Evolutionary conservation across 2,888 invertebrate species (phyloP).

Genomic region (Linhomoeus sp.): DNA sequence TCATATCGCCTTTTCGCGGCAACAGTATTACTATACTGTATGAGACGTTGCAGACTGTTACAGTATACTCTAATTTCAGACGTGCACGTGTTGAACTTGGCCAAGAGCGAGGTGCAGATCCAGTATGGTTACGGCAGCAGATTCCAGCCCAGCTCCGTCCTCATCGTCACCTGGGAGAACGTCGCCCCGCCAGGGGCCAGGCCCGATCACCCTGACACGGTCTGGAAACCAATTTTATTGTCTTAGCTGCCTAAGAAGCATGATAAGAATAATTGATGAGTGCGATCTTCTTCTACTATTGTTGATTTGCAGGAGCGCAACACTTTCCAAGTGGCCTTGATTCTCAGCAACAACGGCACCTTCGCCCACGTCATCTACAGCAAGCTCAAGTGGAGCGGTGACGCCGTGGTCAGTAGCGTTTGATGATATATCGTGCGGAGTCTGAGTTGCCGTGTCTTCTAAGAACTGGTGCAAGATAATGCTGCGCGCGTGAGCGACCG

Average conservation of each 20-base stretch:
- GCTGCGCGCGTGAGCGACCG: no score
- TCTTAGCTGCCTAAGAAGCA: background rate
- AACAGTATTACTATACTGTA: background rate
- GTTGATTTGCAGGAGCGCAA: constrained; percentile 10
- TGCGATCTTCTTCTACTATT: no score
- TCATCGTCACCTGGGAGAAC: constrained; percentile 25
- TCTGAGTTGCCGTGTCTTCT: no score
- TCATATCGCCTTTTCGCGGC: background rate
- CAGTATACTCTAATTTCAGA: constrained; percentile 10
- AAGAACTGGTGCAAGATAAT: no score
- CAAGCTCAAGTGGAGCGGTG: constrained; percentile 12
- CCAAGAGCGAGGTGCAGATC: constrained; percentile 25
- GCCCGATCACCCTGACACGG: constrained; percentile 1
- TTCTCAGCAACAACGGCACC: constrained; percentile 20
- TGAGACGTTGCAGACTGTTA: no score
- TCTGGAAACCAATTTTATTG: background rate
- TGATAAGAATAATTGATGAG: no score
- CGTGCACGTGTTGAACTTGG: constrained; percentile 16
- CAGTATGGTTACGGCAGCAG: constrained; percentile 22
- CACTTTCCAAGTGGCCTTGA: constrained; percentile 23
- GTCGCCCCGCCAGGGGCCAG: constrained; percentile 1
- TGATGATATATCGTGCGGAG: background rate
- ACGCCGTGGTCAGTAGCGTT: constrained; percentile 21
- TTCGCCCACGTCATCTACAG: constrained; percentile 26
- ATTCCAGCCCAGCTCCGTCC: constrained; percentile 19